A percentile compares a stretch with the other conserved stretches of the same genome.
These are phyloP conservation scores for Adoxophyes honmai DNA, from an alignment of 1,140 invertebrate genomes.

Conservation along the genomic window DNA sequence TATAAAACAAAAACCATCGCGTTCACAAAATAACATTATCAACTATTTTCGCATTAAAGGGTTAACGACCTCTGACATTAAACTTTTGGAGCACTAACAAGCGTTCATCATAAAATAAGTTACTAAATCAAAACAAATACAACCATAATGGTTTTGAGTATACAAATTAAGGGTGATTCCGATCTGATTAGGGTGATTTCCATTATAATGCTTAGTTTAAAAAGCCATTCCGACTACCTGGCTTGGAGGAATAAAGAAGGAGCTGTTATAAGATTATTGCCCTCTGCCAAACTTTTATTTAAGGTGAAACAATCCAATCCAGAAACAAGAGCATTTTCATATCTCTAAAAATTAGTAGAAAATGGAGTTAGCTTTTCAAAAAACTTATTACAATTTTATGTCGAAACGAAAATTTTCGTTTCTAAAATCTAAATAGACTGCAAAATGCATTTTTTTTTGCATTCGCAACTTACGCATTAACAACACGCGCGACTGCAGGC, in stretches of 20 bases:
- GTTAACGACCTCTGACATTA: background rate
- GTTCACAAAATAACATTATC: background rate
- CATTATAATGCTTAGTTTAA: background rate
- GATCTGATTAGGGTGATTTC: background rate
- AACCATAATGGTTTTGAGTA: background rate
- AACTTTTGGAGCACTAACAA: background rate
- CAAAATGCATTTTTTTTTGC: no score
- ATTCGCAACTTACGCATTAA: no score
- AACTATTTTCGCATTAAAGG: background rate
- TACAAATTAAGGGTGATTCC: slow-evolving; percentile 4
- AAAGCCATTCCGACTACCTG: background rate
- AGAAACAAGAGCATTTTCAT: background rate
- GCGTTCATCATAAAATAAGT: background rate
- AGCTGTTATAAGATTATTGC: no score
- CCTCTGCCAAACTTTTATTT: background rate
- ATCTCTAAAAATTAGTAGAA: no score
- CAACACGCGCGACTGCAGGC: no score
- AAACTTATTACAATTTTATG: no score
- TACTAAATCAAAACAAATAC: background rate
- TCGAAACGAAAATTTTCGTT: no score
- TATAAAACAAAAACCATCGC: no score
- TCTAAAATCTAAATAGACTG: no score
- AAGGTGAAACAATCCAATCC: background rate
- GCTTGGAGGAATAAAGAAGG: no score
- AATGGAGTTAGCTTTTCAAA: no score